Evolutionary conservation across 2,888 invertebrate species (phyloP), one percentile per base, ranked within the genome.

Genomic region (Aleiodes leptofemur): DNA sequence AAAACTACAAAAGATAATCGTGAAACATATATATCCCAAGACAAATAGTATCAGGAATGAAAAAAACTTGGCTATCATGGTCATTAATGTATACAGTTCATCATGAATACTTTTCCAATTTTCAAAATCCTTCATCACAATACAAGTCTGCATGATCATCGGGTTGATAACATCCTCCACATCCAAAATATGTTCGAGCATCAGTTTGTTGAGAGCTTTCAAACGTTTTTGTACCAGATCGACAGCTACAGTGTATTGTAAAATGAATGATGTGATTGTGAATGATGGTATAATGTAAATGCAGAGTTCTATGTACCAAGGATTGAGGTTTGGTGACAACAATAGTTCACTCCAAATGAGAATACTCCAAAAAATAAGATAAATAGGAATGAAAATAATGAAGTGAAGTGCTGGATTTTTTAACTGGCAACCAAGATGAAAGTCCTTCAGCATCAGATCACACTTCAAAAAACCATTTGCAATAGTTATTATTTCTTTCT

Each of bases 31-130:
- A 16, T 31, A n/a, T 14, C 61, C 61, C 38, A 61, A 5, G 7
- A 43, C 61, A 31, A 61, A 61, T 31, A 61, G 16, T 3, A 34
- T 61, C 14, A 38, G 43, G 8, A 61, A 16, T 3, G 61, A 61
- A 43, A 31, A 61, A 9, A 61, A 61, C 9, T 61, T 14, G 0
- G 61, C 43, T 11, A 61, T 43, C 16, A 61, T 14, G 3, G 38
- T 38, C 34, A 34, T 14, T n/a, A 14, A 34, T 16, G 14, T 14
- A 43, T 61, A 43, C 0, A 61, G n/a, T 13, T 38, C 14, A 31
- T 61, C 14, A 11, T 61, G 61, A n/a, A 38, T 38, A 14, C 14
- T 43, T 34, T n/a, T 61, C 61, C 61, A 61, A 31, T n/a, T 31
- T 8, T 61, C 61, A n/a, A 34, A 61, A 8, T 11, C 6, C 13